These are phyloP conservation scores for Microplitis deprimator DNA, from an alignment of 2,888 invertebrate genomes.

Conservation along the genomic window DNA sequence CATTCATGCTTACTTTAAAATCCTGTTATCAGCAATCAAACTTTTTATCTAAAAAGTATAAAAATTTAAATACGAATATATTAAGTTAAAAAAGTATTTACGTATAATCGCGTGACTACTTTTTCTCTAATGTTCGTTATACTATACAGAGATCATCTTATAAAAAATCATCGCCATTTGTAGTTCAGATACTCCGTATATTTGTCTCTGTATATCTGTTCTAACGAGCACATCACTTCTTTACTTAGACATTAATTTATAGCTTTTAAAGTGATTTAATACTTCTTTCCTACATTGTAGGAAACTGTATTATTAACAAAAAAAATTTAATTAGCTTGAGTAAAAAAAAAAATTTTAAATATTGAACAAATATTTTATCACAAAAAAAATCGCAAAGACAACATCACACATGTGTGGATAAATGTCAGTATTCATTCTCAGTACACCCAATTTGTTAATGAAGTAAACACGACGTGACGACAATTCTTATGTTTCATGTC, in stretches of 20 bases:
- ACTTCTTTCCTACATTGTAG: background rate
- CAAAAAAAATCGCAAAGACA: constrained; percentile 2
- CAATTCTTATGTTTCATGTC: background rate
- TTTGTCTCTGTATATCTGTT: background rate
- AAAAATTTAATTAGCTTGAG: too few species aligned
- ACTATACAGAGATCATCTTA: background rate
- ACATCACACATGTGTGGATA: constrained; percentile 1
- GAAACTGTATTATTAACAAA: background rate
- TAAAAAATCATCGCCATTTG: constrained; percentile 3
- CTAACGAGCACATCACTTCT: constrained; percentile 8
- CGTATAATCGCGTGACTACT: background rate
- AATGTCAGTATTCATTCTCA: constrained; percentile 27
- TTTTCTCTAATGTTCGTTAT: background rate
- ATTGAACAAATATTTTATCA: background rate
- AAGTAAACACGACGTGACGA: constrained; percentile 39
- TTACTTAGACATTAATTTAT: constrained; percentile 9
- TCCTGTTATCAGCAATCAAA: background rate
- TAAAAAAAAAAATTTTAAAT: too few species aligned
- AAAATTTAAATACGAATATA: background rate
- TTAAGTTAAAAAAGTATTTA: background rate
- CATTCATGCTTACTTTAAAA: background rate
- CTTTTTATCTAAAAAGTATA: background rate
- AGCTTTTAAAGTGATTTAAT: constrained; percentile 5
- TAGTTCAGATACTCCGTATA: background rate
- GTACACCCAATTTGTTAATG: constrained; percentile 49